Evolutionary conservation across 1,140 invertebrate genomes (phyloP).

Genomic region (Zophobas atratus): DNA sequence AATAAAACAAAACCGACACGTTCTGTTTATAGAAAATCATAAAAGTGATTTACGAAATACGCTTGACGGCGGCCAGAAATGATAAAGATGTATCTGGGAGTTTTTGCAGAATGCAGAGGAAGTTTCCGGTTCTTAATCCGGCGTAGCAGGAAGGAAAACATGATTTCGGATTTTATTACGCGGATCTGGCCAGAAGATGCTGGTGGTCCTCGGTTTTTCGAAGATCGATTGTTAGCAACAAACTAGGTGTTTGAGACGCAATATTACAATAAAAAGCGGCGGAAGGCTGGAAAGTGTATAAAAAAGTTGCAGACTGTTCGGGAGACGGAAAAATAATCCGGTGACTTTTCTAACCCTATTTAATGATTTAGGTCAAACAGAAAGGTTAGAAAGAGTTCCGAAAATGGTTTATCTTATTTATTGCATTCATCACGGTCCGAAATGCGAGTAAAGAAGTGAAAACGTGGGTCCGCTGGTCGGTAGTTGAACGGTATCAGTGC

Average conservation of each 20-base stretch:
- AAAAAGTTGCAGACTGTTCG: too few species aligned
- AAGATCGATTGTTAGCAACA: too few species aligned
- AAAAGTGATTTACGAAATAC: conserved; percentile 31
- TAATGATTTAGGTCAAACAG: too few species aligned
- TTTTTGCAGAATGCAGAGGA: conserved; percentile 11
- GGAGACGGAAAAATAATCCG: too few species aligned
- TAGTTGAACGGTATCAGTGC: conserved; percentile 50
- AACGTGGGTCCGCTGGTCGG: not conserved
- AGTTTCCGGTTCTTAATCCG: conserved; percentile 25
- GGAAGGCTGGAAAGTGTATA: too few species aligned
- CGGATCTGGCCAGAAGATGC: not conserved
- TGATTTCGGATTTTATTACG: not conserved
- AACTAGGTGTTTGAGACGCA: too few species aligned
- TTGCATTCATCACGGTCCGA: too few species aligned
- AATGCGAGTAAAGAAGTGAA: too few species aligned
- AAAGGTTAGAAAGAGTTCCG: too few species aligned
- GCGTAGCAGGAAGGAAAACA: conserved; percentile 18
- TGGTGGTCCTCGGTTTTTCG: not conserved
- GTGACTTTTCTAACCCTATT: too few species aligned
- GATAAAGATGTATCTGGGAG: conserved; percentile 15
- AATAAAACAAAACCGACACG: conserved; percentile 29
- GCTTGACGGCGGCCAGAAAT: conserved; percentile 7
- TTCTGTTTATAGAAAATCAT: conserved; percentile 44
- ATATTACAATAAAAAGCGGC: too few species aligned
- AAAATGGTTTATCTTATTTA: too few species aligned